Percentiles rank a stretch among this genome's conserved stretches.
Evolutionary conservation across 2,797 vertebrate genomes (phyloP).

Genomic region (Crenuchus spilurus): DNA sequence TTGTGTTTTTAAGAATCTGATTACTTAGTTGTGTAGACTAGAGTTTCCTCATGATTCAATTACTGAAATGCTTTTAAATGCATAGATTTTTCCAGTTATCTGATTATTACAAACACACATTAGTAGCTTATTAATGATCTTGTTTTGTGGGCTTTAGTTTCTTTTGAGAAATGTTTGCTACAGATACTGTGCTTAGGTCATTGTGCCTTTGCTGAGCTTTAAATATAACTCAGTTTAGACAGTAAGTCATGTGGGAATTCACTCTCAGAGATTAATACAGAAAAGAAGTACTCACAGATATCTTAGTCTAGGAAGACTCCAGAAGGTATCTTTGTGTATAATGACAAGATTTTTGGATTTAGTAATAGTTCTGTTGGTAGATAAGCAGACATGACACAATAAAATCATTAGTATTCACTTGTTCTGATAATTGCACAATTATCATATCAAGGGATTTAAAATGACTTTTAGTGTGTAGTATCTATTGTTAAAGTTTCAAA

Average conservation of each 20-base stretch:
- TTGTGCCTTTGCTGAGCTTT: constrained; percentile 51
- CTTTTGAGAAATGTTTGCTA: constrained; percentile 42
- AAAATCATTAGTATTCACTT: no score
- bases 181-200: constrained; percentile 23
- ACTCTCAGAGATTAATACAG: not conserved
- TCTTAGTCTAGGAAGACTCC: constrained; percentile 81
- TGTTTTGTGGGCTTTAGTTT: constrained; percentile 35
- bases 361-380: constrained; percentile 85
- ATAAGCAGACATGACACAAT: not conserved
- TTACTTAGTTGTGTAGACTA: no score
- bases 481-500: no score
- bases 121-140: constrained; percentile 5
- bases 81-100: no score
- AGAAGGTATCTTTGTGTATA: constrained; percentile 87
- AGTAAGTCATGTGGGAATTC: constrained; percentile 35
- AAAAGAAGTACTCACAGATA: constrained; percentile 84
- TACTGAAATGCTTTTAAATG: no score
- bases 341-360: constrained; percentile 86
- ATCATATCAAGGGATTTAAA: no score
- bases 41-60: no score
- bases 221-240: constrained; percentile 61
- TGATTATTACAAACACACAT: constrained; percentile 46
- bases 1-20: no score
- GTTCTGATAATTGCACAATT: no score
- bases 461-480: no score